Conservation (phyloP, 1,140 invertebrate species). For the Caenorhabditis briggsae region DNA sequence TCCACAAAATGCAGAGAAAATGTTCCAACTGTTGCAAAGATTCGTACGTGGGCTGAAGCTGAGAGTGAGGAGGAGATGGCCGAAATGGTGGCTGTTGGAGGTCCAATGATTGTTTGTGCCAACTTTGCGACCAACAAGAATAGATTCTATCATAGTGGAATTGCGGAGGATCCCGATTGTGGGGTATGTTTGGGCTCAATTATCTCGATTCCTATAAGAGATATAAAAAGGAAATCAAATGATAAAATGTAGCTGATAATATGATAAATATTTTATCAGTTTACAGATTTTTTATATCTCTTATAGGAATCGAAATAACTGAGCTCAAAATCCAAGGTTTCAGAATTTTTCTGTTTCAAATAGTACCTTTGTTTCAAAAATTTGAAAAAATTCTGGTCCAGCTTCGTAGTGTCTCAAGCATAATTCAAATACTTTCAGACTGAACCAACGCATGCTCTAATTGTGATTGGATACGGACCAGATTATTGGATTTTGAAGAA, state of each 20-base stretch:
- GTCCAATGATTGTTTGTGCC: conserved; percentile 34
- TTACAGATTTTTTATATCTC: too few species aligned
- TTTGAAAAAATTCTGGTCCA: background rate
- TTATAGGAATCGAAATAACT: too few species aligned
- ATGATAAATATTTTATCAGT: too few species aligned
- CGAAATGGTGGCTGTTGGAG: background rate
- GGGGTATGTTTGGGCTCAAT: background rate
- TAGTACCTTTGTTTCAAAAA: background rate
- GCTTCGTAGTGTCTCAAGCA: too few species aligned
- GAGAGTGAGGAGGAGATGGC: conserved; percentile 14
- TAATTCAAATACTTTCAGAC: too few species aligned
- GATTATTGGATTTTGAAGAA: conserved; percentile 39
- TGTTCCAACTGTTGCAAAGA: conserved; percentile 10
- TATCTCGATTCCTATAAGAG: too few species aligned
- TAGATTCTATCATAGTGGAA: conserved; percentile 8
- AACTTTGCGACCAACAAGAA: conserved; percentile 29
- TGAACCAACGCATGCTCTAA: conserved; percentile 7
- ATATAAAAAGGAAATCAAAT: too few species aligned
- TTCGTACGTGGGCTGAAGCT: background rate
- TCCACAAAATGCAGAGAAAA: background rate
- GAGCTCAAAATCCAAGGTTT: too few species aligned
- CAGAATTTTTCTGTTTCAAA: background rate
- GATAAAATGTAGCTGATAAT: too few species aligned
- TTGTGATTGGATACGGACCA: conserved; percentile 3
- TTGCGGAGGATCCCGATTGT: conserved; percentile 39